Evolutionary conservation across 2,797 vertebrate genomes (phyloP).

Genomic region (Tarsius wallacei): DNA sequence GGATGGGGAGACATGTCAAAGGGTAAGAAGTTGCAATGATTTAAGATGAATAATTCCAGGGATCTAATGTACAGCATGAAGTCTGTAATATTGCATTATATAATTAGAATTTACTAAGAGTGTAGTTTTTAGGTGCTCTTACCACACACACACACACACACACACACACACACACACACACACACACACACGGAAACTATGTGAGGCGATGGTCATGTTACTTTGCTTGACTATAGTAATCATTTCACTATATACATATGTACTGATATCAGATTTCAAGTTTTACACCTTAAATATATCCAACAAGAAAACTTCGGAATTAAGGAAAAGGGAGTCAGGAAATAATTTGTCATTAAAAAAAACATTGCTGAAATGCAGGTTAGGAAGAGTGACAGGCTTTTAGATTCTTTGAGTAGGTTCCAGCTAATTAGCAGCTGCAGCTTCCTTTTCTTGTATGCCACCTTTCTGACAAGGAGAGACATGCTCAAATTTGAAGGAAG

Average conservation of each 20-base stretch:
- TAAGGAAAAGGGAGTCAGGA: neutral
- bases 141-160: neutral
- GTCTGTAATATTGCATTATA: neutral
- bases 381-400: neutral
- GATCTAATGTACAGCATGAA: neutral
- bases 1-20: neutral
- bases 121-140: neutral
- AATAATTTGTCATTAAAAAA: conserved; percentile 25
- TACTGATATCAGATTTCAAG: neutral
- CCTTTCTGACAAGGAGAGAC: neutral
- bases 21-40: neutral
- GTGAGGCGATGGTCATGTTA: neutral
- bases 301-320: neutral
- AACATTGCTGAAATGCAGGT: neutral
- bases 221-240: neutral
- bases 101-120: neutral
- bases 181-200: neutral
- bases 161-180: neutral
- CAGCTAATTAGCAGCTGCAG: neutral
- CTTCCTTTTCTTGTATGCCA: neutral
- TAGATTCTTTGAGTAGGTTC: neutral
- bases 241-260: neutral
- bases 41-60: neutral
- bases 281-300: neutral
- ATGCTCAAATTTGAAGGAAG: neutral